A percentile compares a stretch with the other conserved stretches of the same genome.
Conservation (phyloP, 2,888 invertebrate species). For the Chymomyza caudatula region DNA sequence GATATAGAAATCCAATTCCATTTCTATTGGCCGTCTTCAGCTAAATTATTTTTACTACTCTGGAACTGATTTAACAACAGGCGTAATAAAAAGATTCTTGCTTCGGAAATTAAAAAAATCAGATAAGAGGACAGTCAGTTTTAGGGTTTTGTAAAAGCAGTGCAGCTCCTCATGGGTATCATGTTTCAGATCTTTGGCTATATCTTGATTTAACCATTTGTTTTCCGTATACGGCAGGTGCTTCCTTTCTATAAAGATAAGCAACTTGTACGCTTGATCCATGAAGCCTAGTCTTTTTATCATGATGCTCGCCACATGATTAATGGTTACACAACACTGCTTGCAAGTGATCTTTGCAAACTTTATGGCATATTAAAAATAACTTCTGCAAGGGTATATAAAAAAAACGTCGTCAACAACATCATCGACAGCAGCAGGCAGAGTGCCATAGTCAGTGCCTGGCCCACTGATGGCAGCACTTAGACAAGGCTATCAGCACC, state of each 20-base stretch:
- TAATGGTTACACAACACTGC: neutral
- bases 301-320: neutral
- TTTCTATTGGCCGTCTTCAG: too few species aligned
- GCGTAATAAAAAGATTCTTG: too few species aligned
- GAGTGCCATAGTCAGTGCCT: conserved; percentile 16
- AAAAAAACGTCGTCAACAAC: conserved; percentile 47
- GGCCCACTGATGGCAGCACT: conserved; percentile 68
- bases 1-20: too few species aligned
- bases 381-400: neutral
- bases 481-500: conserved; percentile 73
- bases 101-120: too few species aligned
- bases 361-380: neutral
- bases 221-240: neutral
- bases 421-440: conserved; percentile 43
- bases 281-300: neutral
- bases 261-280: neutral
- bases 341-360: neutral
- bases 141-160: too few species aligned
- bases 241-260: neutral
- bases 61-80: too few species aligned
- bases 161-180: too few species aligned
- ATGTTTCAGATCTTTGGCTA: neutral
- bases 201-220: neutral
- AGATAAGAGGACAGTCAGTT: neutral
- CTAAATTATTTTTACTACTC: too few species aligned